These are phyloP conservation scores for Thamnophis sirtalis DNA, from an alignment of 2,113 vertebrate genomes.

Conservation along the genomic window DNA sequence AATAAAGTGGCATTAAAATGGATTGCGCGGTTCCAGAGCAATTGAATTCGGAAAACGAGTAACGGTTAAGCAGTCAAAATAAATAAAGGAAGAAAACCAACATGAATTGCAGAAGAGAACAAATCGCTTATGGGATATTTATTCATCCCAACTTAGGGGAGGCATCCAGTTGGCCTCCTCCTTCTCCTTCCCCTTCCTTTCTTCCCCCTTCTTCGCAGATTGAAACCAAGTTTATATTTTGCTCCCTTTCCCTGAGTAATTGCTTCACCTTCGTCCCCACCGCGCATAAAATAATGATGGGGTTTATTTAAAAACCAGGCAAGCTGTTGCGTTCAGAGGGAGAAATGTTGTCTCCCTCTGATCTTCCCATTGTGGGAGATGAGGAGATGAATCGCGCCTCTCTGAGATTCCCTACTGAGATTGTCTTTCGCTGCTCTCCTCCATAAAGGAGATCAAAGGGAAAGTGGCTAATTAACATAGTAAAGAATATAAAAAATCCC, in stretches of 20 bases:
- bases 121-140: conserved; percentile 46
- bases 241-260: conserved; percentile 36
- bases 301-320: conserved; percentile 60
- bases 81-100: background rate
- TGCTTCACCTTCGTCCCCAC: conserved; percentile 18
- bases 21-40: conserved; percentile 28
- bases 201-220: conserved; percentile 31
- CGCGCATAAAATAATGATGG: conserved; percentile 38
- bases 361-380: conserved; percentile 80
- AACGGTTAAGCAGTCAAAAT: conserved; percentile 6
- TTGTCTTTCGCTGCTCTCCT: conserved; percentile 80
- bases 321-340: conserved; percentile 66
- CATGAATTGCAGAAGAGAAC: conserved; percentile 8
- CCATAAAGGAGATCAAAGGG: conserved; percentile 79
- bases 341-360: conserved; percentile 77
- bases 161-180: conserved; percentile 39
- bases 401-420: conserved; percentile 80
- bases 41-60: background rate
- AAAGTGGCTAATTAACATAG: conserved; percentile 82
- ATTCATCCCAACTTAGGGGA: conserved; percentile 47
- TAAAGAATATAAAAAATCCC: conserved; percentile 80
- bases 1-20: too few species aligned
- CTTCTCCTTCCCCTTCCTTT: background rate
- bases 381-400: conserved; percentile 74
- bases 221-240: conserved; percentile 49